phyloP scores from a whole-genome alignment of 2,888 invertebrate genomes.

The Notodonta dromedarius region DNA sequence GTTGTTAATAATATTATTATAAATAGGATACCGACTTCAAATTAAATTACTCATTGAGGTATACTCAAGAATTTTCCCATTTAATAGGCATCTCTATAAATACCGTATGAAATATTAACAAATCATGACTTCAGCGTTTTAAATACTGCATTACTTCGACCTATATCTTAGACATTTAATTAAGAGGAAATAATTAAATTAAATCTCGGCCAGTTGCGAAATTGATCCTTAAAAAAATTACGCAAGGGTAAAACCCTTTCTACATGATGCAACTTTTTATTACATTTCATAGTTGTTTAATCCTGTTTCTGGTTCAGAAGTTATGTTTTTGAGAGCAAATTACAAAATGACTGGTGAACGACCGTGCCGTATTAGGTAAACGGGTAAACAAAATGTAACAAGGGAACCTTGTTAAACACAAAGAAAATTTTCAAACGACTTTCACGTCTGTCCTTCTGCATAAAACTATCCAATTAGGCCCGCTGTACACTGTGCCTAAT shows the following conservation, averaged over 20 bases:
- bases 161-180: slow-evolving; percentile 18
- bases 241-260: slow-evolving; percentile 68
- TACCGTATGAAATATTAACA: too few species aligned
- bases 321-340: slow-evolving; percentile 28
- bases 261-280: slow-evolving; percentile 65
- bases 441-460: neutral
- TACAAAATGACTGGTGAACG: slow-evolving; percentile 34
- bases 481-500: too few species aligned
- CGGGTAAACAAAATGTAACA: slow-evolving; percentile 3
- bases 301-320: slow-evolving; percentile 38
- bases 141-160: too few species aligned
- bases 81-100: too few species aligned
- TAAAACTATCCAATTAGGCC: too few species aligned
- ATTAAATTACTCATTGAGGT: too few species aligned
- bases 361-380: slow-evolving; percentile 20
- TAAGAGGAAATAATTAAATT: slow-evolving; percentile 40
- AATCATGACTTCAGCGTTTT: too few species aligned
- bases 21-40: too few species aligned
- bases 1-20: too few species aligned
- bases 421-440: neutral
- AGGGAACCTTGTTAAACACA: neutral
- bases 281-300: slow-evolving; percentile 55
- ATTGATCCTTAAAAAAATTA: slow-evolving; percentile 40
- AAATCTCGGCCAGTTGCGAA: slow-evolving; percentile 31
- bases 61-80: too few species aligned